A percentile compares a stretch with the other conserved stretches of the same genome.
phyloP scores from a whole-genome alignment of 2,113 vertebrate genomes.

The Actenoides hombroni region DNA sequence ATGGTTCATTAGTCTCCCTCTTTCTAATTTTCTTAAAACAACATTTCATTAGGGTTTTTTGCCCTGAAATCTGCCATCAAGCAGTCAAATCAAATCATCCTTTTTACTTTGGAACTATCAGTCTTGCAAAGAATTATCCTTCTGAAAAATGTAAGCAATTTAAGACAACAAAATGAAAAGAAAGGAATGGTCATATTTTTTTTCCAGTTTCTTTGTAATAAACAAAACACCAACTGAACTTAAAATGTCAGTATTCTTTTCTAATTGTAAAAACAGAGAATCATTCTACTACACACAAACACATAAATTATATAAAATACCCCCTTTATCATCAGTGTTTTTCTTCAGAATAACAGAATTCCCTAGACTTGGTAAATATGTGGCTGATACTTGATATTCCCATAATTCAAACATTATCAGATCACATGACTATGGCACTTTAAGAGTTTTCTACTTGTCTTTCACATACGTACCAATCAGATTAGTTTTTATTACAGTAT shows the following conservation, averaged over 20 bases:
- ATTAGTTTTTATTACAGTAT: background rate
- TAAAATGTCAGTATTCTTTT: background rate
- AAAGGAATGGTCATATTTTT: background rate
- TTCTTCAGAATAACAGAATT: background rate
- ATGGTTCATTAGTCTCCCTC: background rate
- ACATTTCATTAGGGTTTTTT: slow-evolving; percentile 28
- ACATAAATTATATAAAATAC: background rate
- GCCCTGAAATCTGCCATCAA: background rate
- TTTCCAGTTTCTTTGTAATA: background rate
- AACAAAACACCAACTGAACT: background rate
- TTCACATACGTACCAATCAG: background rate
- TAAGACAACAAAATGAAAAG: background rate
- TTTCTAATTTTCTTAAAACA: slow-evolving; percentile 40
- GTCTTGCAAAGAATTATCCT: background rate
- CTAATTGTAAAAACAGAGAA: background rate
- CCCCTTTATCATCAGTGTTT: background rate
- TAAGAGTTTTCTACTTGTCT: background rate
- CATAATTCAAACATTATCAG: background rate
- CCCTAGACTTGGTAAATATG: background rate
- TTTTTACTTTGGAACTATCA: background rate
- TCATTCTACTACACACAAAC: background rate
- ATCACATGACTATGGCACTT: background rate
- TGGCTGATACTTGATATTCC: background rate
- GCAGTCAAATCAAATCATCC: background rate
- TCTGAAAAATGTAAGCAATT: background rate